phyloP scores from a whole-genome alignment of 2,113 vertebrate species.

The Syngnathoides biaculeatus region DNA sequence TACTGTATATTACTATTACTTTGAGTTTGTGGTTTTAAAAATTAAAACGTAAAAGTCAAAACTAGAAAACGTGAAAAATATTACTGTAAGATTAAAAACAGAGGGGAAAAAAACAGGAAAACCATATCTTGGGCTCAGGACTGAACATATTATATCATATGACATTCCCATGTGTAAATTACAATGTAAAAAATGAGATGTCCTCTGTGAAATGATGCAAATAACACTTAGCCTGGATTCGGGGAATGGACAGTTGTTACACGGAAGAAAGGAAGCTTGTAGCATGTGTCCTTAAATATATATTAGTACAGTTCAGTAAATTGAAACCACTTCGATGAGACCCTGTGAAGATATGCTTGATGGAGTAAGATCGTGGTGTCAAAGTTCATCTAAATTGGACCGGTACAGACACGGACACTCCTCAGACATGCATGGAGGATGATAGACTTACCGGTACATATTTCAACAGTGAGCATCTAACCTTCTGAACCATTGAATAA shows the following conservation, averaged over 20 bases:
- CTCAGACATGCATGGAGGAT: no score
- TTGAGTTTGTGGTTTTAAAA: no score
- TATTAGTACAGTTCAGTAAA: not conserved
- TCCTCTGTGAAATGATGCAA: constrained; percentile 5
- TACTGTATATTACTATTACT: no score
- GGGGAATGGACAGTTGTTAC: not conserved
- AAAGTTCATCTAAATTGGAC: no score
- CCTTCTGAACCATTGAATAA: no score
- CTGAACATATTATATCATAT: no score
- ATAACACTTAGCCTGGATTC: not conserved
- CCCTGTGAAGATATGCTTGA: no score
- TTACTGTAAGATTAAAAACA: not conserved
- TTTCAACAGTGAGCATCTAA: no score
- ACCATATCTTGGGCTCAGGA: not conserved
- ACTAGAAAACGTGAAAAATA: not conserved
- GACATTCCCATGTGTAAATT: not conserved
- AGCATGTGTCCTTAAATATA: not conserved
- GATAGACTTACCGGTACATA: no score
- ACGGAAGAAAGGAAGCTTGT: not conserved
- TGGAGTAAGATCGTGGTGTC: no score
- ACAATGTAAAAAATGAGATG: not conserved
- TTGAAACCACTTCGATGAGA: not conserved
- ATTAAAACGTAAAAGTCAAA: no score
- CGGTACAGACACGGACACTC: no score
- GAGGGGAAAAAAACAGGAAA: not conserved